Conservation (phyloP, 2,797 vertebrate species). For the Clangula hyemalis region DNA sequence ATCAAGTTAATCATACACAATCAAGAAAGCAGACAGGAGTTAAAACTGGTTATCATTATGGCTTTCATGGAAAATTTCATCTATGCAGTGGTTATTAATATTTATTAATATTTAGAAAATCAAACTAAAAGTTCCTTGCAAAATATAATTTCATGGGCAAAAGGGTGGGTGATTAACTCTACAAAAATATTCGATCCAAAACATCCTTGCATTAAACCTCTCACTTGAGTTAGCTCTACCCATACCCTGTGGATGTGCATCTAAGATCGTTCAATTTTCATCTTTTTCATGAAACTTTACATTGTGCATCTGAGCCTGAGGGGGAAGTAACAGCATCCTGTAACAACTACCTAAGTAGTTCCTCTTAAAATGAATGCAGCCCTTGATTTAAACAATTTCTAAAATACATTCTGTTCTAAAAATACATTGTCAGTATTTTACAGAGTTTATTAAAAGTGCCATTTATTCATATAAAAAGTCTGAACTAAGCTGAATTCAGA, state of each 20-base stretch:
- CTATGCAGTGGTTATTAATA: background rate
- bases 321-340: constrained; percentile 37
- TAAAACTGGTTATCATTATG: background rate
- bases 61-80: background rate
- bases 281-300: background rate
- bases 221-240: background rate
- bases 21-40: background rate
- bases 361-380: constrained; percentile 56
- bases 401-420: constrained; percentile 78
- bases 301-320: constrained; percentile 22
- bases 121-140: background rate
- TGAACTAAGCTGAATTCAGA: constrained; percentile 75
- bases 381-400: constrained; percentile 64
- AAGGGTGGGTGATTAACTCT: background rate
- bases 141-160: background rate
- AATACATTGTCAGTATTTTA: constrained; percentile 79
- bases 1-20: background rate
- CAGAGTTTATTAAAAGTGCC: constrained; percentile 88
- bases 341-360: background rate
- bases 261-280: background rate
- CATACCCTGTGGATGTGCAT: background rate
- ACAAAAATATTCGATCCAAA: background rate
- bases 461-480: constrained; percentile 80
- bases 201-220: background rate
- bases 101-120: background rate